Conservation (phyloP, 2,888 invertebrate species). For the Cacoxenus indagator region DNA sequence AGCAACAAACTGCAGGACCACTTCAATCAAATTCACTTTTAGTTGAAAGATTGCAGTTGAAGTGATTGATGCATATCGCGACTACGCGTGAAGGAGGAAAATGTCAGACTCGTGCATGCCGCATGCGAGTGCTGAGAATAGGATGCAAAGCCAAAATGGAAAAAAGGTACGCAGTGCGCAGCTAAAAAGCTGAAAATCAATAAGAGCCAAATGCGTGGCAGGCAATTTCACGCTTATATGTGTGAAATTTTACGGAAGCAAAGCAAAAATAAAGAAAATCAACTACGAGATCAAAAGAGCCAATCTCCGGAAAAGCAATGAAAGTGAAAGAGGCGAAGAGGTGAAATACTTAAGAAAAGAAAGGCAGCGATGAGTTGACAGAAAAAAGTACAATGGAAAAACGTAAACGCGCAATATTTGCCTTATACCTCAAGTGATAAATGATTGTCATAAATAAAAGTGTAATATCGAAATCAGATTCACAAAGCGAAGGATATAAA, state of each 20-base stretch:
- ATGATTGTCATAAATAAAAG: conserved; percentile 68
- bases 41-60: conserved; percentile 7
- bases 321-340: background rate
- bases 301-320: background rate
- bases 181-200: conserved; percentile 5
- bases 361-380: background rate
- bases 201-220: background rate
- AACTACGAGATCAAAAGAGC: background rate
- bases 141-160: background rate
- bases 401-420: conserved; percentile 61
- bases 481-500: conserved; percentile 54
- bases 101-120: background rate
- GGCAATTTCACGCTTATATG: background rate
- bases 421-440: conserved; percentile 61
- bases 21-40: background rate
- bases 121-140: background rate
- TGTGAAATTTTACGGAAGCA: conserved; percentile 10
- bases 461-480: conserved; percentile 31
- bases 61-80: conserved; percentile 4
- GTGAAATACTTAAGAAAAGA: background rate
- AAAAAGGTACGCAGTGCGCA: background rate
- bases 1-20: background rate
- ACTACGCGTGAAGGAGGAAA: background rate
- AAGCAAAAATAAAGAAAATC: background rate
- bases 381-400: conserved; percentile 52